Evolutionary conservation across 2,797 vertebrate genomes (phyloP), one percentile per base, ranked within the genome.

Genomic region (Girardinus metallicus): DNA sequence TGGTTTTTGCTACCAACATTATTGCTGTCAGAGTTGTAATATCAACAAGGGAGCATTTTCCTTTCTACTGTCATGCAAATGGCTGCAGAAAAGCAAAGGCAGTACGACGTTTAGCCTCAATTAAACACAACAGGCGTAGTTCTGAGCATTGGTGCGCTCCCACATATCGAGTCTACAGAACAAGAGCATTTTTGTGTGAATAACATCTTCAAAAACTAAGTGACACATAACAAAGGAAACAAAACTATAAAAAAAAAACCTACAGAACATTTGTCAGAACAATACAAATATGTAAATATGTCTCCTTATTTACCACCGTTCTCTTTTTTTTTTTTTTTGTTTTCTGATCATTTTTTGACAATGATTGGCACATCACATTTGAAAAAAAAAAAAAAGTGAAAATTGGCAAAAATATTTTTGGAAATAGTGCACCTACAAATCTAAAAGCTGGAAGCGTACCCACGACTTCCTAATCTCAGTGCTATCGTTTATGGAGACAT

Each of bases 41-140:
- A 57, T 49, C 66, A 51, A 60, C 47, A 77, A 4, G n/a, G 31
- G 74, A 49, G 74, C 47, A 78, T 55, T 79, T 74, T 76, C 44
- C 43, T 79, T 34, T 53, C 51, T 62, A 34, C 80, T 86, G 86
- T 85, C 60, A 84, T 83, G 60, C 70, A 49, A 82, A 86, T 78
- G 34, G 53, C 78, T 26, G 1, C 26, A 47, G 57, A 29, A 23
- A 68, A 26, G 4, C 9, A 41, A 44, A 34, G n/a, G 44, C 0
- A 60, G 10, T 10, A 18, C 23, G 15, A 73, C 66, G 49, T 81
- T 80, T 4, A 57, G 13, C 55, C 21, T 39, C 72, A 76, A 21
- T 51, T 49, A 77, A 84, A 55, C 39, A 76, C 53, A 53, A 70
- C 0, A 15, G 9, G 3, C 10, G 9, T 66, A 41, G 64, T 18